Evolutionary conservation across 2,888 invertebrate species (phyloP).

Genomic region (Mythimna impura): DNA sequence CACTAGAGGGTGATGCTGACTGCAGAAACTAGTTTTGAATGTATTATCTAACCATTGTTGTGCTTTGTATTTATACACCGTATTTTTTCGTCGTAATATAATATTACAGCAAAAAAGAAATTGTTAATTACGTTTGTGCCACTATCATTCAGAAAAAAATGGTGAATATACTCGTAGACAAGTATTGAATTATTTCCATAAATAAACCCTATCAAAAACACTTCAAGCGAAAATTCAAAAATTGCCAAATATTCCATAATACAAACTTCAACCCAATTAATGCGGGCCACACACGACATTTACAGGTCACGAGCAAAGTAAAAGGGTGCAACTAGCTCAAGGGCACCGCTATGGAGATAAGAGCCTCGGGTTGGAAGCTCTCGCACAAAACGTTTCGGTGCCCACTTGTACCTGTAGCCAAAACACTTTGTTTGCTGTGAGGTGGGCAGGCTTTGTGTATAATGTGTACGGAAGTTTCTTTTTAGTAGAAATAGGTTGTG

Average conservation of each 20-base stretch:
- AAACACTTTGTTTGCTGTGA: conserved; percentile 33
- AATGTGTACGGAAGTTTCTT: conserved; percentile 15
- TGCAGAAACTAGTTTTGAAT: too few species aligned
- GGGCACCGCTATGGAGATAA: conserved; percentile 47
- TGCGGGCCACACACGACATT: conserved; percentile 24
- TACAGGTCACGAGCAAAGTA: conserved; percentile 49
- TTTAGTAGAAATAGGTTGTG: conserved; percentile 20
- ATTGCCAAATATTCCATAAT: conserved; percentile 10
- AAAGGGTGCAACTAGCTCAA: conserved; percentile 60
- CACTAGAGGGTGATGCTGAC: too few species aligned
- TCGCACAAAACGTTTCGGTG: conserved; percentile 35
- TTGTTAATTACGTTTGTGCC: background rate
- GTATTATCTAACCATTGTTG: too few species aligned
- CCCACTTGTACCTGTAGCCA: conserved; percentile 28
- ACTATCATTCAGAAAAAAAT: background rate
- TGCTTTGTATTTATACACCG: too few species aligned
- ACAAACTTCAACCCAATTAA: conserved; percentile 31
- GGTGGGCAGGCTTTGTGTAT: background rate
- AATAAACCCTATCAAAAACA: background rate
- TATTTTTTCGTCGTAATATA: too few species aligned
- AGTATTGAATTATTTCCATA: background rate
- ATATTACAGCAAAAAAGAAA: too few species aligned
- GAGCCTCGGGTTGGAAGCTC: conserved; percentile 30
- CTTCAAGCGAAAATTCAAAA: background rate
- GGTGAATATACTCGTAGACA: background rate